phyloP scores from a whole-genome alignment of 2,888 invertebrate genomes.

The Mycogona germanica region DNA sequence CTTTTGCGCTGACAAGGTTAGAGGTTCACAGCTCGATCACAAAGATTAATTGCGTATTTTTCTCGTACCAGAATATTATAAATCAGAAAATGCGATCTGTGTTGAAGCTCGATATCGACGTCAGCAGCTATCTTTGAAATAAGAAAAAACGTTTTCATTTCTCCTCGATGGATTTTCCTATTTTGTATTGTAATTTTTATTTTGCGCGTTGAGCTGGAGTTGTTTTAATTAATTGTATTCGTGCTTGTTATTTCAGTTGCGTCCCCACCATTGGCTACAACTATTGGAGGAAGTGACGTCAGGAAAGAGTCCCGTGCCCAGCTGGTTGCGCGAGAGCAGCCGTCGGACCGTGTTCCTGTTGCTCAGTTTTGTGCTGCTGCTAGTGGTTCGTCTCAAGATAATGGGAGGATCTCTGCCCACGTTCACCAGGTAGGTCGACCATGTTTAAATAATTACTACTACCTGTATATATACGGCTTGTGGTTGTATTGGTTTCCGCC shows the following conservation, averaged over 20 bases:
- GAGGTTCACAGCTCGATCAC: too few species aligned
- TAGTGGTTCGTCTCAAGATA: conserved; percentile 73
- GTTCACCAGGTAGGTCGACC: conserved; percentile 58
- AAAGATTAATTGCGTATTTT: too few species aligned
- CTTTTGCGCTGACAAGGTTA: too few species aligned
- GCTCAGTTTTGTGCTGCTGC: conserved; percentile 61
- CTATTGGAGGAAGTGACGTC: conserved; percentile 6
- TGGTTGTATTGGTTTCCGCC: neutral
- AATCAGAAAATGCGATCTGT: too few species aligned
- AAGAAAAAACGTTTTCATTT: too few species aligned
- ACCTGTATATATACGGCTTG: neutral
- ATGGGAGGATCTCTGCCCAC: conserved; percentile 96
- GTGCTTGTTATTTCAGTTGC: conserved; percentile 13
- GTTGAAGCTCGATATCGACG: too few species aligned
- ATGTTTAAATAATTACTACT: neutral
- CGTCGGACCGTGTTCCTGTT: conserved; percentile 67
- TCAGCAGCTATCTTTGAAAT: too few species aligned
- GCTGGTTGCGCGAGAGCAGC: conserved; percentile 38
- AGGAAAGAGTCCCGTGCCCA: conserved; percentile 11
- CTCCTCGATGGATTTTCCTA: too few species aligned
- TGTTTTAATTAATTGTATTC: too few species aligned
- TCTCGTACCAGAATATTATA: too few species aligned
- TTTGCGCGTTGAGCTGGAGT: too few species aligned
- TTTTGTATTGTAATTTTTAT: too few species aligned
- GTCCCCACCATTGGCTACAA: conserved; percentile 19